Evolutionary conservation across 2,113 vertebrate genomes (phyloP).

Genomic region (Anthoscopus minutus): DNA sequence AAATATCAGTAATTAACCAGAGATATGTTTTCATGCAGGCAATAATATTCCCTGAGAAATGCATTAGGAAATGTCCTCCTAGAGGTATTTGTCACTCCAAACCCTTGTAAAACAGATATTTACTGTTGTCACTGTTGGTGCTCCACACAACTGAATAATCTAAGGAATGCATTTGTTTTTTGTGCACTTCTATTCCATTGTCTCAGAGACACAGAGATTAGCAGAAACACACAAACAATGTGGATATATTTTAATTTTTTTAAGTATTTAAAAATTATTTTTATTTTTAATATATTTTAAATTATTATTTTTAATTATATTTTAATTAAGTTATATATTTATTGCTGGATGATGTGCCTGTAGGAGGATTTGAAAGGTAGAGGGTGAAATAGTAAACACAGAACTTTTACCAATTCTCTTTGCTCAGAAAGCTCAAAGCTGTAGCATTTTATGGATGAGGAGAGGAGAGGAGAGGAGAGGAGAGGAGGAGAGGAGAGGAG

Average conservation of each 20-base stretch:
- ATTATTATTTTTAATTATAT: too few relatives aligned
- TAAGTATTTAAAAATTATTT: too few relatives aligned
- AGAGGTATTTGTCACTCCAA: neutral
- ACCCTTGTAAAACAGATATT: neutral
- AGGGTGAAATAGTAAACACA: neutral
- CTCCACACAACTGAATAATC: neutral
- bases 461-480: neutral
- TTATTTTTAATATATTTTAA: too few relatives aligned
- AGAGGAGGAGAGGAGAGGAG: neutral
- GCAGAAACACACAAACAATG: neutral
- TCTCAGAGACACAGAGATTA: neutral
- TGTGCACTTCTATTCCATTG: neutral
- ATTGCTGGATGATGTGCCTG: neutral
- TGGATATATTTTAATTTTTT: neutral
- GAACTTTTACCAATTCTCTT: neutral
- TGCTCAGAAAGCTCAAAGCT: neutral
- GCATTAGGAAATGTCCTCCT: neutral
- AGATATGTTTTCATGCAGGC: neutral
- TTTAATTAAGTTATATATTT: too few relatives aligned
- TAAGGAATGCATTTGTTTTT: neutral
- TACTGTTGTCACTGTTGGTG: neutral
- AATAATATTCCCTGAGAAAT: neutral
- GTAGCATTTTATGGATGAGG: accelerated
- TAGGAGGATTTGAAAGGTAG: neutral
- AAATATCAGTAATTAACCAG: neutral